phyloP scores from a whole-genome alignment of 2,888 invertebrate genomes.

The Temnothorax unifasciatus region DNA sequence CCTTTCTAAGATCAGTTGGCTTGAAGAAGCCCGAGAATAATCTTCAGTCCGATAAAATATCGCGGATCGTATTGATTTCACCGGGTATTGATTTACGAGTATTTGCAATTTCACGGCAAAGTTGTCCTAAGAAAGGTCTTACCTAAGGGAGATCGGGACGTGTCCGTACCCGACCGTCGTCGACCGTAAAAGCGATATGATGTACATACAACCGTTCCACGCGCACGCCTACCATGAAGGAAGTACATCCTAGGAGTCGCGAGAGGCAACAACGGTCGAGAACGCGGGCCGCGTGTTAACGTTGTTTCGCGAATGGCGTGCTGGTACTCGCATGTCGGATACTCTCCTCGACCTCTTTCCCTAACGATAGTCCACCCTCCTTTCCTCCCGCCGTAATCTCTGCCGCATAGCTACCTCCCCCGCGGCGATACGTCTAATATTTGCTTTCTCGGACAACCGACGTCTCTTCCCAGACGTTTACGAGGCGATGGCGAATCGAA shows the following conservation, averaged over 20 bases:
- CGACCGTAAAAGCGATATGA: slow-evolving; percentile 46
- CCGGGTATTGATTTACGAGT: slow-evolving; percentile 18
- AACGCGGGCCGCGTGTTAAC: slow-evolving; percentile 73
- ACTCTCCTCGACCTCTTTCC: slow-evolving; percentile 62
- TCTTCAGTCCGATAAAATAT: not conserved
- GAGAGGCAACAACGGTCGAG: slow-evolving; percentile 60
- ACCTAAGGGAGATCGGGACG: slow-evolving; percentile 26
- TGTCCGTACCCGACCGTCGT: slow-evolving; percentile 26
- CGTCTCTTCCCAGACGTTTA: slow-evolving; percentile 35
- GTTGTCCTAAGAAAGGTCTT: not conserved
- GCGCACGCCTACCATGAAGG: slow-evolving; percentile 34
- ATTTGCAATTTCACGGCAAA: slow-evolving; percentile 17
- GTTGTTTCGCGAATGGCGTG: slow-evolving; percentile 81
- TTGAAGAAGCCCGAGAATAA: not conserved
- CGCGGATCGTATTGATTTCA: not conserved
- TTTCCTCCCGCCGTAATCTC: slow-evolving; percentile 26
- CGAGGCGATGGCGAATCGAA: slow-evolving; percentile 29
- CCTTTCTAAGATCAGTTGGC: not conserved
- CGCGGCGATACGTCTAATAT: slow-evolving; percentile 48
- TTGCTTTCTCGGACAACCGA: slow-evolving; percentile 45
- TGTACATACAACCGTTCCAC: slow-evolving; percentile 42
- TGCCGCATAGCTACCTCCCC: slow-evolving; percentile 43
- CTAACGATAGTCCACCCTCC: slow-evolving; percentile 68
- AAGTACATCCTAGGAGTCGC: slow-evolving; percentile 46
- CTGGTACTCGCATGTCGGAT: slow-evolving; percentile 77